phyloP scores from a whole-genome alignment of 2,888 invertebrate genomes.

The Ametastegia equiseti region DNA sequence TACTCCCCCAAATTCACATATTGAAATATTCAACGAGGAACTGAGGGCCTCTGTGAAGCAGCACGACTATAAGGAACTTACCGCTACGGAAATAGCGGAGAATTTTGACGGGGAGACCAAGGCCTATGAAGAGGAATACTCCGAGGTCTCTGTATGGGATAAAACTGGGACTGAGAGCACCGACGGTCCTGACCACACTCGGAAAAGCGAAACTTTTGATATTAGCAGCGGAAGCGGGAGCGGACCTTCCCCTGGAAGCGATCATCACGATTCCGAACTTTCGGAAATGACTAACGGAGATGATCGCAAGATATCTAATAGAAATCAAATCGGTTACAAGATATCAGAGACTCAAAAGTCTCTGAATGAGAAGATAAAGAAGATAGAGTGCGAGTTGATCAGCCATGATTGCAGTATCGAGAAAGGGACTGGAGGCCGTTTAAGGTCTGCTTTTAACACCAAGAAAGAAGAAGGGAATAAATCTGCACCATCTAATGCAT shows the following conservation, averaged over 20 bases:
- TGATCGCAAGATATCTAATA: constrained; percentile 52
- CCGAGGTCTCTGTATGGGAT: constrained; percentile 70
- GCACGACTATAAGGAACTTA: constrained; percentile 64
- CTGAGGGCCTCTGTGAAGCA: constrained; percentile 61
- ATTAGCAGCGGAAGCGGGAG: constrained; percentile 68
- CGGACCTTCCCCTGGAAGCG: constrained; percentile 68
- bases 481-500: constrained; percentile 73
- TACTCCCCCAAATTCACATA: constrained; percentile 73
- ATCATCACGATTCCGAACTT: constrained; percentile 68
- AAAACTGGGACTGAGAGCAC: constrained; percentile 70
- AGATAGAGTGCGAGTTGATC: constrained; percentile 69
- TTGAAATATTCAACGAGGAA: constrained; percentile 67
- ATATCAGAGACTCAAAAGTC: constrained; percentile 69
- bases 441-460: constrained; percentile 50
- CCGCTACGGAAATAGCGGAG: constrained; percentile 52
- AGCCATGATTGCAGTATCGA: constrained; percentile 60
- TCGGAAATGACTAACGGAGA: constrained; percentile 64
- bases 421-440: constrained; percentile 51
- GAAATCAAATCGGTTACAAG: constrained; percentile 59
- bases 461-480: constrained; percentile 72
- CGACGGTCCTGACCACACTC: constrained; percentile 63
- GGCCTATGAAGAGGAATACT: constrained; percentile 65
- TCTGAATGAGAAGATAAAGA: constrained; percentile 69
- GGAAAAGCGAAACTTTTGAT: constrained; percentile 73
- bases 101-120: constrained; percentile 51